Evolutionary conservation across 1,140 invertebrate genomes (phyloP).

Genomic region (Ditylenchus dipsaci): DNA sequence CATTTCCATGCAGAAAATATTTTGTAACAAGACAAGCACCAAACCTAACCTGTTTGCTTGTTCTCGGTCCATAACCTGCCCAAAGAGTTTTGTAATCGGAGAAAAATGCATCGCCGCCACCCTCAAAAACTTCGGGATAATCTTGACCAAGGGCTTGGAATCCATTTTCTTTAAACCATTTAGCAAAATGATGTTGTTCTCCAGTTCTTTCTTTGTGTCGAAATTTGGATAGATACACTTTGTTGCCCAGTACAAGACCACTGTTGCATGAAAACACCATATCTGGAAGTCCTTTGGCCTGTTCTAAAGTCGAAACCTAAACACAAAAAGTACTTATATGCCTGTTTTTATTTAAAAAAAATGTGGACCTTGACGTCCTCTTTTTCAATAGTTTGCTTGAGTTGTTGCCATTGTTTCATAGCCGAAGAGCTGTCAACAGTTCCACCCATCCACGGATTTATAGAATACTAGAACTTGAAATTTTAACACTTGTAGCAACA

Average conservation of each 20-base stretch:
- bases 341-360: too few relatives aligned
- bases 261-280: constrained; percentile 57
- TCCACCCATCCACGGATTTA: constrained; percentile 58
- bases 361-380: constrained; percentile 48
- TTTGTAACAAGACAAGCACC: not conserved
- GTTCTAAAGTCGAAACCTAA: constrained; percentile 53
- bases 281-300: constrained; percentile 48
- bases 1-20: too few relatives aligned
- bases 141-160: constrained; percentile 47
- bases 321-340: not conserved
- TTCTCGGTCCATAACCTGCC: constrained; percentile 51
- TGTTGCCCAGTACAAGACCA: constrained; percentile 43
- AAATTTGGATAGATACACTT: constrained; percentile 54
- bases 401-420: constrained; percentile 45
- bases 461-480: constrained; percentile 44
- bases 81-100: constrained; percentile 51
- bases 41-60: constrained; percentile 41
- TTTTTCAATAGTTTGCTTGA: constrained; percentile 52
- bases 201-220: constrained; percentile 52
- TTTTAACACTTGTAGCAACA: not conserved
- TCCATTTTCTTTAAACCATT: constrained; percentile 52
- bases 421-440: constrained; percentile 48
- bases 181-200: constrained; percentile 50
- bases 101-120: constrained; percentile 55
- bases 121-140: constrained; percentile 52